These are phyloP conservation scores for Platycheirus rosarum DNA, from an alignment of 2,888 invertebrate genomes.

Conservation along the genomic window DNA sequence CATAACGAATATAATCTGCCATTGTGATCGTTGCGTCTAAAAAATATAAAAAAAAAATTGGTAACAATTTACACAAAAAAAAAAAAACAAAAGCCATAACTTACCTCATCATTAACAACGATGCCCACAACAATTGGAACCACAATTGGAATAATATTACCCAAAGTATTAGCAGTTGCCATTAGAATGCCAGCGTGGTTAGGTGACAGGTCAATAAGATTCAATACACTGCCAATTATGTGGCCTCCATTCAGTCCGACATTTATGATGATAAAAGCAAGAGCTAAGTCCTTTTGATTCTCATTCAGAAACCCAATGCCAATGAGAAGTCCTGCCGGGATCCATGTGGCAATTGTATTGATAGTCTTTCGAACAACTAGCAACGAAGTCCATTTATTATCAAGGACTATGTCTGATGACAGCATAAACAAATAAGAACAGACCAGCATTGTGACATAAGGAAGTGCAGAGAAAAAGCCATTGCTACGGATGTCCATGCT, in stretches of 20 bases:
- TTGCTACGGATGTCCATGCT: conserved; percentile 85
- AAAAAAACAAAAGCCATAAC: too few relatives aligned
- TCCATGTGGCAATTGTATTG: conserved; percentile 81
- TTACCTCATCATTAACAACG: conserved; percentile 80
- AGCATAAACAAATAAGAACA: conserved; percentile 82
- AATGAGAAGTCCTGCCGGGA: conserved; percentile 84
- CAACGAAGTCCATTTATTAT: conserved; percentile 80
- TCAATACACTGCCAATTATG: conserved; percentile 82
- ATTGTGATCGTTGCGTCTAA: conserved; percentile 85
- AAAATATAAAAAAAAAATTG: conserved; percentile 41
- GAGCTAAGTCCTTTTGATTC: conserved; percentile 81
- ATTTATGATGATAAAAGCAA: conserved; percentile 84
- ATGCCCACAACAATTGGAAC: conserved; percentile 84
- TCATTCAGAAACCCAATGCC: conserved; percentile 83
- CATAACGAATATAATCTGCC: conserved; percentile 88
- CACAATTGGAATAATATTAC: conserved; percentile 84
- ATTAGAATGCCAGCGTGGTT: conserved; percentile 86
- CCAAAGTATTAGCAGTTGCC: conserved; percentile 85
- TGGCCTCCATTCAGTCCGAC: conserved; percentile 83
- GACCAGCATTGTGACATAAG: conserved; percentile 83
- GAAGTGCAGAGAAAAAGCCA: conserved; percentile 83
- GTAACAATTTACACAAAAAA: too few relatives aligned
- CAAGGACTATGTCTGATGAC: conserved; percentile 82
- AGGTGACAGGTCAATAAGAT: conserved; percentile 86
- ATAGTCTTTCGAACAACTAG: conserved; percentile 78